These are phyloP conservation scores for Plumapathes pennacea DNA, from an alignment of 92 coral and sea anemone genomes.

Conservation along the genomic window DNA sequence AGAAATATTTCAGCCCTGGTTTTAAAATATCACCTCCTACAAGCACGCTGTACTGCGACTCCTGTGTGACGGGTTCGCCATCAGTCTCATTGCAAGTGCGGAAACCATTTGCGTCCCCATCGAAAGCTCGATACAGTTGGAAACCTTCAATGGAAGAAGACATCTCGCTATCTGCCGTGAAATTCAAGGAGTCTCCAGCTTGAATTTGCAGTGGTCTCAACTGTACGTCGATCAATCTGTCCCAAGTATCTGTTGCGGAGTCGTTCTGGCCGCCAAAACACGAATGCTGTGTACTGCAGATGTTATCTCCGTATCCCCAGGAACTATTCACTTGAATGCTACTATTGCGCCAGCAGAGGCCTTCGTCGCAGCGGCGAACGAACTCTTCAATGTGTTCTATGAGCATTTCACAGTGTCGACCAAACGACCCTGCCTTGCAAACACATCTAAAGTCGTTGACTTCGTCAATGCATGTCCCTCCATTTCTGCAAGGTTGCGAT, in stretches of 20 bases:
- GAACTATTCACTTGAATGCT: constrained; percentile 35
- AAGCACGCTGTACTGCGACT: constrained; percentile 36
- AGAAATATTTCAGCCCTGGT: constrained; percentile 79
- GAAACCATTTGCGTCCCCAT: constrained; percentile 65
- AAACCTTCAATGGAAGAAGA: constrained; percentile 65
- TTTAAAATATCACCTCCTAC: constrained; percentile 55
- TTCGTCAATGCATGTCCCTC: constrained; percentile 84
- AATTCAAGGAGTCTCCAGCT: constrained; percentile 83
- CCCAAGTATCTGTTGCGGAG: constrained; percentile 59
- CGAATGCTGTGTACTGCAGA: constrained; percentile 83
- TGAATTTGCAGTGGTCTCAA: constrained; percentile 90
- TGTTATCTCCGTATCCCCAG: constrained; percentile 90
- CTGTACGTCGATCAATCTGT: constrained; percentile 86
- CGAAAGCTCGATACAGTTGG: constrained; percentile 61
- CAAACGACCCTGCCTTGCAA: constrained; percentile 73
- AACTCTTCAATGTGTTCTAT: constrained; percentile 67
- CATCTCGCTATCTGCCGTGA: constrained; percentile 79
- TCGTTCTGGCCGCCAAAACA: constrained; percentile 82
- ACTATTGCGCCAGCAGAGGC: constrained; percentile 87
- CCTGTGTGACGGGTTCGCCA: constrained; percentile 68
- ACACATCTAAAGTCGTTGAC: constrained; percentile 83
- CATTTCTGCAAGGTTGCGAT: constrained; percentile 86
- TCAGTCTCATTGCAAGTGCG: constrained; percentile 71
- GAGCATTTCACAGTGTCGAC: constrained; percentile 86
- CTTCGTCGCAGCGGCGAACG: constrained; percentile 66